A percentile compares a stretch with the other conserved stretches of the same genome.
phyloP scores from a whole-genome alignment of 2,797 vertebrate species.

The Luscinia megarhynchos region DNA sequence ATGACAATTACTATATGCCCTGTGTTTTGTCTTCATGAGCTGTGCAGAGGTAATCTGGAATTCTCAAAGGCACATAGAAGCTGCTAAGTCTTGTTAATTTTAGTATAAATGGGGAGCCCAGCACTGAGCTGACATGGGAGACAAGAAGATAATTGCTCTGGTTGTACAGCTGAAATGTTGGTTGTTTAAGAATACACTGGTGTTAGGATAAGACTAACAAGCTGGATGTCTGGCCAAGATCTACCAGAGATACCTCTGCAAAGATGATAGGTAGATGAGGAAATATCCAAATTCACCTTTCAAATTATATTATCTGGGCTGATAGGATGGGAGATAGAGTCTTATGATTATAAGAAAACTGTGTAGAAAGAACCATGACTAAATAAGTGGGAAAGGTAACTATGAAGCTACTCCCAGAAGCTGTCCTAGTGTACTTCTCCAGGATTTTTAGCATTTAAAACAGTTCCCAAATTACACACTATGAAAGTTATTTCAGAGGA shows the following conservation, averaged over 20 bases:
- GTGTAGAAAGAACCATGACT: background rate
- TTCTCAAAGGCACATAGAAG: background rate
- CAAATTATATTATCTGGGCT: fast-evolving
- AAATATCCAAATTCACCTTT: background rate
- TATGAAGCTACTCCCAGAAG: background rate
- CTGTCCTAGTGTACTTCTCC: background rate
- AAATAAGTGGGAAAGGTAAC: background rate
- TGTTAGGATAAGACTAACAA: background rate
- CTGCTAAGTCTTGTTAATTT: background rate
- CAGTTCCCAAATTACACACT: background rate
- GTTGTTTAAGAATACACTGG: background rate
- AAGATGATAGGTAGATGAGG: background rate
- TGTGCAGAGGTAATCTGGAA: background rate
- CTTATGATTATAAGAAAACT: background rate
- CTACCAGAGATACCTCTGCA: background rate
- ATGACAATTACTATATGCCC: background rate
- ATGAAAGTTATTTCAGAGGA: background rate
- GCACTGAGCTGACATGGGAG: background rate
- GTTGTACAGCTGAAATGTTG: background rate
- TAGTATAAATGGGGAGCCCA: background rate
- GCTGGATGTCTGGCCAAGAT: background rate
- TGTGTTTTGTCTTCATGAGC: background rate
- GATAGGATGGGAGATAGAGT: background rate
- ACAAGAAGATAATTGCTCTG: background rate
- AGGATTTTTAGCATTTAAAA: background rate